Percentiles rank a stretch among this genome's conserved stretches.
Conservation (phyloP, 2,797 vertebrate species). For the Urophycis tenuis region DNA sequence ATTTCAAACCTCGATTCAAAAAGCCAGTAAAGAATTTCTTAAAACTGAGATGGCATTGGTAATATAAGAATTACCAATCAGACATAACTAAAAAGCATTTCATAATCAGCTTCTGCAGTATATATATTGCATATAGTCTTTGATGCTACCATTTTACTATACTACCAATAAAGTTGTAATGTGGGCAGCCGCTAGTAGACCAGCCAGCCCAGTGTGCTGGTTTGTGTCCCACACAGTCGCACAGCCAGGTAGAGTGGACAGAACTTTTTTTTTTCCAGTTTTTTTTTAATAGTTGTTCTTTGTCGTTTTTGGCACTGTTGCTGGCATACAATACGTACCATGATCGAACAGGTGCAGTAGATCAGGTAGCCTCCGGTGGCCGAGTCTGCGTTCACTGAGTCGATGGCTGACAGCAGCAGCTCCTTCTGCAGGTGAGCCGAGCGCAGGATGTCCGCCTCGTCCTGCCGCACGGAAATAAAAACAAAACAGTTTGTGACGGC, state of each 20-base stretch:
- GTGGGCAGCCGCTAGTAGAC: too few species aligned
- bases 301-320: background rate
- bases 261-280: too few species aligned
- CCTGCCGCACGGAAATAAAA: constrained; percentile 59
- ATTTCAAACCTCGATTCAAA: background rate
- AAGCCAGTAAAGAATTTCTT: background rate
- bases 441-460: constrained; percentile 82
- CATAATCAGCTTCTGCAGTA: background rate
- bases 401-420: constrained; percentile 88
- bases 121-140: background rate
- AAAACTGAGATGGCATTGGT: background rate
- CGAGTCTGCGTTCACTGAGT: constrained; percentile 86
- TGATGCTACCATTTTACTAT: background rate
- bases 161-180: background rate
- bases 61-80: background rate
- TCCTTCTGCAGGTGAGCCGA: constrained; percentile 95
- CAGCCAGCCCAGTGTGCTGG: too few species aligned
- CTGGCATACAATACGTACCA: constrained; percentile 60
- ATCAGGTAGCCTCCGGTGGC: constrained; percentile 85
- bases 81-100: background rate
- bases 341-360: constrained; percentile 95
- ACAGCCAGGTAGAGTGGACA: too few species aligned
- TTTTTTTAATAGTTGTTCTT: too few species aligned
- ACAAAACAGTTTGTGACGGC: constrained; percentile 4
- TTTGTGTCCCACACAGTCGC: too few species aligned